Percentiles rank a stretch among this genome's conserved stretches.
Conservation (phyloP, 2,888 invertebrate genomes). For the Trileptium ribeirensis region DNA sequence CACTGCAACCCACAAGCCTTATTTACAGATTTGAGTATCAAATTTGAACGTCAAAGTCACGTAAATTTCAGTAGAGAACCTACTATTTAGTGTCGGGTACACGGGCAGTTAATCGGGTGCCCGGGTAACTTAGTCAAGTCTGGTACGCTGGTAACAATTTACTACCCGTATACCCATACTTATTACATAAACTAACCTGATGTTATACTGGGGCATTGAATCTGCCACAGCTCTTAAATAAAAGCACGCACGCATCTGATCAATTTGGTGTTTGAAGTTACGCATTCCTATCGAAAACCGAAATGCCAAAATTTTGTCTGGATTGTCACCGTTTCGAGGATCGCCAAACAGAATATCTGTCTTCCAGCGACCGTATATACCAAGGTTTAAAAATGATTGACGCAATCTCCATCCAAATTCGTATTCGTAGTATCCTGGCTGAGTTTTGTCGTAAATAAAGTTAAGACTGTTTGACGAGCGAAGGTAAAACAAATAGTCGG, state of each 20-base stretch:
- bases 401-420: not conserved
- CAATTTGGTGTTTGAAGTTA: not conserved
- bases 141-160: too few species aligned
- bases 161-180: not conserved
- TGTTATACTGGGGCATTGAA: not conserved
- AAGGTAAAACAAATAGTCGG: conserved; percentile 42
- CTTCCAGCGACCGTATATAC: not conserved
- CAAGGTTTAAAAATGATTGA: not conserved
- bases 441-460: not conserved
- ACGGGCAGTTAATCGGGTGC: too few species aligned
- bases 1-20: too few species aligned
- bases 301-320: not conserved
- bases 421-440: not conserved
- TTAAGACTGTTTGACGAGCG: not conserved
- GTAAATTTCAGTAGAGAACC: too few species aligned
- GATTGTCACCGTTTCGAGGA: not conserved
- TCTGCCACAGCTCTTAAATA: not conserved
- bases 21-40: too few species aligned
- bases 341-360: conserved; percentile 9
- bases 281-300: conserved; percentile 10
- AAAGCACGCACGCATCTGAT: not conserved
- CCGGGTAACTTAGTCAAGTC: too few species aligned
- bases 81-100: too few species aligned
- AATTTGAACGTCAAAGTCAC: too few species aligned
- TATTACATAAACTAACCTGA: not conserved